These are phyloP conservation scores for Byasa hedistus DNA, from an alignment of 2,888 invertebrate genomes.

Conservation along the genomic window DNA sequence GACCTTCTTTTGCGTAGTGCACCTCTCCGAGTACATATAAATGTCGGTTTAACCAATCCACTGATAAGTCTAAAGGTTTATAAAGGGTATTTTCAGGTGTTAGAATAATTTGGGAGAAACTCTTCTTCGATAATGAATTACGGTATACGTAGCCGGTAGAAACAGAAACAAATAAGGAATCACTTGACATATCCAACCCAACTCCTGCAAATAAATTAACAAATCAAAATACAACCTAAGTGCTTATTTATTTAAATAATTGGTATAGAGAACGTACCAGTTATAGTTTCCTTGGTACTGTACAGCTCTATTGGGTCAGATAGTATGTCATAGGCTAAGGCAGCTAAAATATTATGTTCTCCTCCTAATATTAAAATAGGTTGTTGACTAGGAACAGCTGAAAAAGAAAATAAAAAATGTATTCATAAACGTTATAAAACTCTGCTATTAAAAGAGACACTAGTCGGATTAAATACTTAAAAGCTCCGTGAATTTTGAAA, in stretches of 20 bases:
- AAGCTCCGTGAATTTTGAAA: background rate
- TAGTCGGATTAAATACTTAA: background rate
- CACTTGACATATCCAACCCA: slow-evolving; percentile 86
- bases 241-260: background rate
- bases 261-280: slow-evolving; percentile 47
- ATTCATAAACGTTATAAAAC: no score
- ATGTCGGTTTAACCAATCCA: slow-evolving; percentile 94
- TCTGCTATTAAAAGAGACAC: no score
- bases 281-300: slow-evolving; percentile 75
- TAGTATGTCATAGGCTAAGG: slow-evolving; percentile 83
- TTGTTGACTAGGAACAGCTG: slow-evolving; percentile 84
- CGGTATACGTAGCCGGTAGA: slow-evolving; percentile 83
- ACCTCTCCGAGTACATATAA: slow-evolving; percentile 90
- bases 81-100: slow-evolving; percentile 81
- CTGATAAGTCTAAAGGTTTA: slow-evolving; percentile 85
- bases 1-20: slow-evolving; percentile 64
- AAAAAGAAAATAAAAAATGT: slow-evolving; percentile 34
- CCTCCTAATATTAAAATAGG: slow-evolving; percentile 85
- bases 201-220: slow-evolving; percentile 79
- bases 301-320: slow-evolving; percentile 84
- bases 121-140: slow-evolving; percentile 72
- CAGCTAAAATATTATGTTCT: slow-evolving; percentile 83
- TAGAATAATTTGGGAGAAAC: slow-evolving; percentile 71
- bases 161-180: slow-evolving; percentile 88
- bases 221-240: background rate